phyloP scores from a whole-genome alignment of 35 echinoderm and acorn worm genomes.

The Stichopus chloronotus region DNA sequence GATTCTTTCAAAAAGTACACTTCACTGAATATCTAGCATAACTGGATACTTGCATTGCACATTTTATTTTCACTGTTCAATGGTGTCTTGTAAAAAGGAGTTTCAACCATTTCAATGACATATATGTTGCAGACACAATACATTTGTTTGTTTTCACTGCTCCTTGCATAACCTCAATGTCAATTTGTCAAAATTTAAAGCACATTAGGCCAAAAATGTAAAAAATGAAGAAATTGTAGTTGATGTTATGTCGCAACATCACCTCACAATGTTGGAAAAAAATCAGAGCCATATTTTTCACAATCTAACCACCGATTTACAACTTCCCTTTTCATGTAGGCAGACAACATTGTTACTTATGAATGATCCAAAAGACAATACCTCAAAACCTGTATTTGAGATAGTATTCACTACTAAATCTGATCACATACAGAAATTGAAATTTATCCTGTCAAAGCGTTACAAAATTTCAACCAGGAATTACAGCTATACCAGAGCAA shows the following conservation, averaged over 20 bases:
- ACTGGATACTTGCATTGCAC: not conserved
- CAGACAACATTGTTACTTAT: not conserved
- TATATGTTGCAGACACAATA: too few relatives aligned
- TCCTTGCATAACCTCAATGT: not conserved
- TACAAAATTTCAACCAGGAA: not conserved
- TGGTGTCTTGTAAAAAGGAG: too few relatives aligned
- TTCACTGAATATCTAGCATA: not conserved
- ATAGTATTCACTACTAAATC: not conserved
- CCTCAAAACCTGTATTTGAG: not conserved
- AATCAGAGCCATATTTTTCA: not conserved
- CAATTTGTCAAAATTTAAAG: not conserved
- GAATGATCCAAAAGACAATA: constrained; percentile 15
- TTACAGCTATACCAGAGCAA: not conserved
- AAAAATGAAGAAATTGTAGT: not conserved
- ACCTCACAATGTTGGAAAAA: not conserved
- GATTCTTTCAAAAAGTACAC: not conserved
- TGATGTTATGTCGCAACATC: not conserved
- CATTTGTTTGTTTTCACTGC: not conserved
- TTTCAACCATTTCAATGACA: too few relatives aligned
- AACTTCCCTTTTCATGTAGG: not conserved
- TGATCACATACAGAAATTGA: not conserved
- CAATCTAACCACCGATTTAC: not conserved
- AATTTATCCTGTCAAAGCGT: not conserved
- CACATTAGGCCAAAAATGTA: constrained; percentile 1
- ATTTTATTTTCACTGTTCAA: not conserved